phyloP scores from a whole-genome alignment of 2,113 vertebrate species.

The Eudyptes chrysolophus region DNA sequence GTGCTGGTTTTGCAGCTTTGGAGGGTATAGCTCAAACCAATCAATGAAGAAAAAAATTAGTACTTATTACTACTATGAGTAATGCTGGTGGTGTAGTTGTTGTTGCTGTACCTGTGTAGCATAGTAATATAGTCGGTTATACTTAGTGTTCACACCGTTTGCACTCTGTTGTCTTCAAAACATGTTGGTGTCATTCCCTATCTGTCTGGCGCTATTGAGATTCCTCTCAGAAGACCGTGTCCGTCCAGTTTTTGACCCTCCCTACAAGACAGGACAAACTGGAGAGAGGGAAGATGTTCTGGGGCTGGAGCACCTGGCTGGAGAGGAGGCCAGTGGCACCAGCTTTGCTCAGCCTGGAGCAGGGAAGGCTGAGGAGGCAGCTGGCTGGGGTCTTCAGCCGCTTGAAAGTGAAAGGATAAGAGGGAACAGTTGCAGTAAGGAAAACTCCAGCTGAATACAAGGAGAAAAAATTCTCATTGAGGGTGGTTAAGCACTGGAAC shows the following conservation, averaged over 20 bases:
- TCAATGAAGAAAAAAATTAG: neutral
- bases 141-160: neutral
- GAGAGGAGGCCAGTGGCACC: neutral
- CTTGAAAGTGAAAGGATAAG: too few species aligned
- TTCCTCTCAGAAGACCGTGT: neutral
- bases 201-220: fast-evolving
- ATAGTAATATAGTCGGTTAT: neutral
- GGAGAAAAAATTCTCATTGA: neutral
- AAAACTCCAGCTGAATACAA: neutral
- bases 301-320: neutral
- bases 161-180: neutral
- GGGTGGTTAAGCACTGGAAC: neutral
- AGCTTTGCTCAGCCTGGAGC: neutral
- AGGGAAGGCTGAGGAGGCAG: neutral
- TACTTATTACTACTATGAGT: neutral
- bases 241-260: neutral
- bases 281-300: neutral
- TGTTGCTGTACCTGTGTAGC: neutral
- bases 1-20: neutral
- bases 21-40: neutral
- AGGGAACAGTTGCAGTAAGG: neutral
- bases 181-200: neutral
- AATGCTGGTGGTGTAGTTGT: neutral
- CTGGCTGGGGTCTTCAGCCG: neutral
- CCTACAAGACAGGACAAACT: neutral